Evolutionary conservation across 2,113 vertebrate genomes (phyloP), one percentile per base, ranked within the genome.

Genomic region (Mus spicilegus): DNA sequence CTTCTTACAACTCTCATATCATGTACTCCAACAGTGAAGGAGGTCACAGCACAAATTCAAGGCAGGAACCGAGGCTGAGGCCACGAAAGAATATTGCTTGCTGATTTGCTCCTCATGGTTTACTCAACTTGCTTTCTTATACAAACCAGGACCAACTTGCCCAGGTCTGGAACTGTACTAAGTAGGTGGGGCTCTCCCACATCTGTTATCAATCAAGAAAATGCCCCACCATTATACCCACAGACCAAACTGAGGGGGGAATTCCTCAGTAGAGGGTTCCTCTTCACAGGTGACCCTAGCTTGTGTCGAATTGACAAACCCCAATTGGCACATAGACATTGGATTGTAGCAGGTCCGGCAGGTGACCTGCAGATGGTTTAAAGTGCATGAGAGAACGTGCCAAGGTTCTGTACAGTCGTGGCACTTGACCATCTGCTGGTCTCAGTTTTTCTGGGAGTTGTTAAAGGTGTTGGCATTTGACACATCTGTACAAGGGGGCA

Each of bases 401-500:
- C 16, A 13, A 10, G 11, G 22, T 11, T 30, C 73, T 19, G 11
- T 19, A 2, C 9, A 30, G 28, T 3, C 22, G 33, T 28, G 5
- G 13, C 20, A 26, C 56, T 11, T 42, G 61, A 9, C 11, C 30
- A 5, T 28, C 39, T 3, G 17, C 14, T 20, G 51, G 13, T 16
- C 69, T 49, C 2, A 1, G 17, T 12, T 46, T 39, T 26, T 42
- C 36, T 42, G 39, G 51, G 16, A n/a, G 28, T 33, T 33, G 54
- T 12, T 49, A 16, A 12, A 7, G 26, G 16, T 19, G 42, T 80
- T 5, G 3, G 19, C 33, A 4, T 22, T 33, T 24, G 24, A 84
- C 5, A 2, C 4, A 3, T n/a, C 12, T 30, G 10, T 3, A 12
- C 30, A 0, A 0, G 13, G 73, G n/a, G 6, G 54, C 12, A 11